Evolutionary conservation across 2,888 invertebrate species (phyloP).

Genomic region (Desoria tigrina): DNA sequence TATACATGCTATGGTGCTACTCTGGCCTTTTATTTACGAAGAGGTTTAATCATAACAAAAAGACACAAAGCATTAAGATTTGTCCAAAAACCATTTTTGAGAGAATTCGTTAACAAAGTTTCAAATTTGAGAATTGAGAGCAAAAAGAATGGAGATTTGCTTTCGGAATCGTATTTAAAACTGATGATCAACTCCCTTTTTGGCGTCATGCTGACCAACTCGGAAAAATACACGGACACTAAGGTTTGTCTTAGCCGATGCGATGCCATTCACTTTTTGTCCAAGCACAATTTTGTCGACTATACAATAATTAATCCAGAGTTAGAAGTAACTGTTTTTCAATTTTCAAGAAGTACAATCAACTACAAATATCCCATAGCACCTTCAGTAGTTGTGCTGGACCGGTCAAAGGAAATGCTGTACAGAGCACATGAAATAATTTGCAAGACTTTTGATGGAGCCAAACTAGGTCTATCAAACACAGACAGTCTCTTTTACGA

Average conservation of each 20-base stretch:
- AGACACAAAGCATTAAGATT: neutral
- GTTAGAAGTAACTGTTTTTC: neutral
- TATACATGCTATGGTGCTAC: neutral
- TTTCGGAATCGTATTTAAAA: neutral
- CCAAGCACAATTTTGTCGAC: neutral
- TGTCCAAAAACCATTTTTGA: neutral
- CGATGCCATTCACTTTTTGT: neutral
- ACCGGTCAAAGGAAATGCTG: neutral
- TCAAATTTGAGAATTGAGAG: neutral
- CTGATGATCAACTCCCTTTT: neutral
- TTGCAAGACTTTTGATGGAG: neutral
- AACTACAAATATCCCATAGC: neutral
- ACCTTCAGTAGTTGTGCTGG: neutral
- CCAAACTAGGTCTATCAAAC: neutral
- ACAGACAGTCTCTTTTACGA: neutral
- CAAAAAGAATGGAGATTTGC: too few species aligned
- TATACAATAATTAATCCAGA: neutral
- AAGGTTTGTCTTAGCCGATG: neutral
- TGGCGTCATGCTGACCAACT: neutral
- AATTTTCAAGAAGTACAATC: neutral
- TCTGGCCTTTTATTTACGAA: neutral
- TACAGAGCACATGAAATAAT: neutral
- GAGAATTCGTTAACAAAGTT: neutral
- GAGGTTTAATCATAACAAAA: neutral
- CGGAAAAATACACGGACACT: neutral